Conservation (phyloP, 2,888 invertebrate species). For the Troides oblongomaculatus region DNA sequence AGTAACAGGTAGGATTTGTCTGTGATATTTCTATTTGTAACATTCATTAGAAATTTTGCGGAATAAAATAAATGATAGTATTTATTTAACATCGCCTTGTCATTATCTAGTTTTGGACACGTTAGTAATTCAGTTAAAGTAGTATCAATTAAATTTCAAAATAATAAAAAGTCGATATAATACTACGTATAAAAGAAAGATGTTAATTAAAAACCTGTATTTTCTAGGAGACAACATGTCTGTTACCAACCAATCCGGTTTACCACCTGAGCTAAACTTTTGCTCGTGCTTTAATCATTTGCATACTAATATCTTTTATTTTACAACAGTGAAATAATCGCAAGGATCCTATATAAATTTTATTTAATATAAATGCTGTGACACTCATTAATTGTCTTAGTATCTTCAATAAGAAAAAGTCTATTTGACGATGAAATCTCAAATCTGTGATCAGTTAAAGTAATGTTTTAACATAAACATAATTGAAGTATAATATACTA, state of each 20-base stretch:
- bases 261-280: constrained; percentile 71
- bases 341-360: neutral
- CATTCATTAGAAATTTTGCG: neutral
- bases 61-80: neutral
- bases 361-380: neutral
- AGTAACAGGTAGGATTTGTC: too few relatives aligned
- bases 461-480: too few relatives aligned
- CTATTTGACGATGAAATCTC: neutral
- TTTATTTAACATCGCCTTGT: neutral
- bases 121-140: neutral
- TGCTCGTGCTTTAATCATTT: constrained; percentile 54
- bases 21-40: too few relatives aligned
- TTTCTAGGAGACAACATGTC: constrained; percentile 66
- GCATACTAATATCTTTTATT: constrained; percentile 55
- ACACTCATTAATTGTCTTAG: neutral
- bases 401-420: neutral
- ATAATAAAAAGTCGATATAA: neutral
- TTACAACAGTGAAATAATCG: constrained; percentile 31
- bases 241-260: constrained; percentile 74
- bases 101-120: neutral
- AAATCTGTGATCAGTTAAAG: neutral
- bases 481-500: too few relatives aligned
- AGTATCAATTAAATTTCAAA: neutral
- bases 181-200: constrained; percentile 40
- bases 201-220: constrained; percentile 52